These are phyloP conservation scores for Caenorhabditis sp. DNA, from an alignment of 2,888 invertebrate species.

Conservation along the genomic window DNA sequence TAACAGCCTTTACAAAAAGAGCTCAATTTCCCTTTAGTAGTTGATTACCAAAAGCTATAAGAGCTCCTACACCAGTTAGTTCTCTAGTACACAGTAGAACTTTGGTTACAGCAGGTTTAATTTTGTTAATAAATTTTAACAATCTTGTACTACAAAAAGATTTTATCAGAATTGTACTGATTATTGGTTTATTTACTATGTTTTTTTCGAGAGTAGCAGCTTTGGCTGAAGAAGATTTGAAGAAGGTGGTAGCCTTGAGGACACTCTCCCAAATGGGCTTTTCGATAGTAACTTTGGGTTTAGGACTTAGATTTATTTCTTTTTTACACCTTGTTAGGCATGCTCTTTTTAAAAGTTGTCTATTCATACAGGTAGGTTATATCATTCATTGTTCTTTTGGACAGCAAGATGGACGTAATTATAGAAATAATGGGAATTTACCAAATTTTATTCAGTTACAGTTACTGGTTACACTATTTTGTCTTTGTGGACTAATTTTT, in stretches of 20 bases:
- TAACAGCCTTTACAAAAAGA: conserved; percentile 80
- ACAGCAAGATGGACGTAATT: conserved; percentile 61
- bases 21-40: conserved; percentile 84
- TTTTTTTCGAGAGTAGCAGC: conserved; percentile 55
- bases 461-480: conserved; percentile 55
- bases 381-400: conserved; percentile 61
- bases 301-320: conserved; percentile 69
- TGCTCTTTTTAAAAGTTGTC: conserved; percentile 60
- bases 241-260: conserved; percentile 58
- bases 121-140: conserved; percentile 61
- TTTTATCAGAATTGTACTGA: conserved; percentile 78
- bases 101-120: conserved; percentile 80
- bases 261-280: conserved; percentile 59
- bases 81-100: conserved; percentile 83
- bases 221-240: conserved; percentile 55
- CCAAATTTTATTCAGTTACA: conserved; percentile 56
- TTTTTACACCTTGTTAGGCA: conserved; percentile 60
- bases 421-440: conserved; percentile 52
- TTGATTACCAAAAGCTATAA: conserved; percentile 81
- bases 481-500: conserved; percentile 59
- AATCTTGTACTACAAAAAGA: conserved; percentile 77
- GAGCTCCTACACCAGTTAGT: conserved; percentile 82
- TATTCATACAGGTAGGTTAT: conserved; percentile 60
- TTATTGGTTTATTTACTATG: conserved; percentile 68
- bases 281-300: conserved; percentile 51